Percentiles rank a stretch among this genome's conserved stretches.
These are phyloP conservation scores for Turdus rufiventris DNA, from an alignment of 2,113 vertebrate species.

Conservation along the genomic window DNA sequence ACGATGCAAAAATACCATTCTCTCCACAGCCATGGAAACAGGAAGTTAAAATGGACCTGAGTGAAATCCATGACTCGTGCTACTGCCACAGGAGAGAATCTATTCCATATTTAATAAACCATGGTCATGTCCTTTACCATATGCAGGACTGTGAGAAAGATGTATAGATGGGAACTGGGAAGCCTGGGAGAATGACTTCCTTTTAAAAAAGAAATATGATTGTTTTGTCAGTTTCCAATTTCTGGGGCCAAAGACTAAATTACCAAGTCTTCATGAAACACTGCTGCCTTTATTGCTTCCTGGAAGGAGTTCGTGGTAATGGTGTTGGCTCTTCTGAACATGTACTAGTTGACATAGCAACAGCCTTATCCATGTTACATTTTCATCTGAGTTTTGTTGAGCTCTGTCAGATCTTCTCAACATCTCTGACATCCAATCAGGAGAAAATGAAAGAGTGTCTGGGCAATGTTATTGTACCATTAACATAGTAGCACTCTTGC, in stretches of 20 bases:
- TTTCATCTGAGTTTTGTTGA: slow-evolving; percentile 4
- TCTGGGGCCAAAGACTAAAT: slow-evolving; percentile 20
- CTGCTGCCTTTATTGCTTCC: slow-evolving; percentile 46
- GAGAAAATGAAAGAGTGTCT: not conserved
- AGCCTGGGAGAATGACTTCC: slow-evolving; percentile 1
- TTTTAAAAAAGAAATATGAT: slow-evolving; percentile 7
- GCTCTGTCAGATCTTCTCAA: not conserved
- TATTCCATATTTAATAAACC: not conserved
- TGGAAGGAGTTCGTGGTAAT: slow-evolving; percentile 35
- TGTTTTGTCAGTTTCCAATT: slow-evolving; percentile 36
- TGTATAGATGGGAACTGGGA: slow-evolving; percentile 5
- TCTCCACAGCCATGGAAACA: not conserved
- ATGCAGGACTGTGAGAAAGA: slow-evolving; percentile 6
- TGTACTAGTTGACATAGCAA: not conserved
- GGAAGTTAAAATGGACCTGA: not conserved
- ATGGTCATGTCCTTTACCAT: not conserved
- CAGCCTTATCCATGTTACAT: not conserved
- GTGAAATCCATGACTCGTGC: accelerated
- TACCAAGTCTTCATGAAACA: slow-evolving; percentile 25
- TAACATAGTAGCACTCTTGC: not conserved
- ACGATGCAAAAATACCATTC: not conserved
- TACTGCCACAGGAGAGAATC: not conserved
- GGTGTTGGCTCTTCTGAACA: slow-evolving; percentile 7
- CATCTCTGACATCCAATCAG: not conserved
- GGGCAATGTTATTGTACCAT: not conserved